These are phyloP conservation scores for Mastigias papua DNA, from an alignment of 30 jellyfish, hydroid and myxozoan genomes.

Conservation along the genomic window DNA sequence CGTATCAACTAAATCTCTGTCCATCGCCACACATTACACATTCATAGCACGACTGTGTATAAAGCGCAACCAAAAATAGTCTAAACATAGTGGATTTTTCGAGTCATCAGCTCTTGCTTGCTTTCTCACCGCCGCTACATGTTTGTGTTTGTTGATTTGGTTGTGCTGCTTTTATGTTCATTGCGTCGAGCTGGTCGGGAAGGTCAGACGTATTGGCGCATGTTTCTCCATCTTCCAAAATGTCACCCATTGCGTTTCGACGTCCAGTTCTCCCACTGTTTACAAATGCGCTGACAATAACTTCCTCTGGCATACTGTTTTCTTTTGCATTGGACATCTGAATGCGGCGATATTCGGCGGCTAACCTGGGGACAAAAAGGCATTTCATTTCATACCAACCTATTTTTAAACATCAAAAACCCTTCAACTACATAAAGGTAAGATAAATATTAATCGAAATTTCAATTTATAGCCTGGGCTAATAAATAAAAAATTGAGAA, in stretches of 20 bases:
- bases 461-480: too few species aligned
- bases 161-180: conserved; percentile 32
- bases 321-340: conserved; percentile 57
- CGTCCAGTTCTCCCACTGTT: conserved; percentile 83
- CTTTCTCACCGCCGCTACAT: background rate
- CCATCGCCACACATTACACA: too few species aligned
- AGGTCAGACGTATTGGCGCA: conserved; percentile 56
- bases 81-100: too few species aligned
- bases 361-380: background rate
- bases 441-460: too few species aligned
- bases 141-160: conserved; percentile 7
- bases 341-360: conserved; percentile 1
- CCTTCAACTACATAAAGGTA: too few species aligned
- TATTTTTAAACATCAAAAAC: too few species aligned
- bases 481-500: too few species aligned
- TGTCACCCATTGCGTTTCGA: conserved; percentile 80
- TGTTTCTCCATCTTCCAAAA: conserved; percentile 33
- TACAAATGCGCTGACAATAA: conserved; percentile 40
- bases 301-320: conserved; percentile 20
- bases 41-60: too few species aligned
- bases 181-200: conserved; percentile 63
- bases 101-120: conserved; percentile 30
- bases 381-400: background rate
- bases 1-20: too few species aligned
- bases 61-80: too few species aligned